Percentiles rank a stretch among this genome's conserved stretches.
Conservation (phyloP, 2,888 invertebrate genomes). For the Altica lythri region DNA sequence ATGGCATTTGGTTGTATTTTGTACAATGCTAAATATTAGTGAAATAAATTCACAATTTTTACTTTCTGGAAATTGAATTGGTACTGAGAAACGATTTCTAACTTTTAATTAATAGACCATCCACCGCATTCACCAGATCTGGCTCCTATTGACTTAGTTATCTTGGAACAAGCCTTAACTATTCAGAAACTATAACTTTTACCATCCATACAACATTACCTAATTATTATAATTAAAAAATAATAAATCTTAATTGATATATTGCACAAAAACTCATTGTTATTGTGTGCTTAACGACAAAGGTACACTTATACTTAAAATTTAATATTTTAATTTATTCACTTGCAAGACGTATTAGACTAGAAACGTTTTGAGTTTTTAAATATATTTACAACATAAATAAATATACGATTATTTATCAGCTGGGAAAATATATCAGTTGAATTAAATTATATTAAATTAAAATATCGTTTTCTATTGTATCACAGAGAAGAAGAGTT, state of each 20-base stretch:
- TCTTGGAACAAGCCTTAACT: not conserved
- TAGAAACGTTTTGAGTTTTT: constrained; percentile 45
- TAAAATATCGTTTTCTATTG: constrained; percentile 35
- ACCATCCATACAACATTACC: not conserved
- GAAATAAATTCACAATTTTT: no score
- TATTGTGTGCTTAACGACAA: constrained; percentile 32
- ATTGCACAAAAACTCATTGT: constrained; percentile 34
- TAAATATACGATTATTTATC: constrained; percentile 36
- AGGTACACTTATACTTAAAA: constrained; percentile 28
- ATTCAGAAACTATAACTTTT: constrained; percentile 11
- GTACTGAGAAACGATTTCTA: no score
- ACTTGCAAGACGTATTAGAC: constrained; percentile 39
- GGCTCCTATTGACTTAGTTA: not conserved
- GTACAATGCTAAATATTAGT: no score
- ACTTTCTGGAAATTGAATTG: no score
- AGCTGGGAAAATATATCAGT: constrained; percentile 33
- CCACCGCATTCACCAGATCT: no score
- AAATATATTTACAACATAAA: constrained; percentile 44
- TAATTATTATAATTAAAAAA: constrained; percentile 10
- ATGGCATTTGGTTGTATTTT: no score
- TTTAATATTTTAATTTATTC: constrained; percentile 26
- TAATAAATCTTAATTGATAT: constrained; percentile 26
- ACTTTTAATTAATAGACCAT: no score
- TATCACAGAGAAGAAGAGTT: constrained; percentile 29
- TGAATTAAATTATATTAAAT: no score